Base-by-base conservation (phyloP, 2,888 invertebrate species). In the Nasonia oneida region DNA sequence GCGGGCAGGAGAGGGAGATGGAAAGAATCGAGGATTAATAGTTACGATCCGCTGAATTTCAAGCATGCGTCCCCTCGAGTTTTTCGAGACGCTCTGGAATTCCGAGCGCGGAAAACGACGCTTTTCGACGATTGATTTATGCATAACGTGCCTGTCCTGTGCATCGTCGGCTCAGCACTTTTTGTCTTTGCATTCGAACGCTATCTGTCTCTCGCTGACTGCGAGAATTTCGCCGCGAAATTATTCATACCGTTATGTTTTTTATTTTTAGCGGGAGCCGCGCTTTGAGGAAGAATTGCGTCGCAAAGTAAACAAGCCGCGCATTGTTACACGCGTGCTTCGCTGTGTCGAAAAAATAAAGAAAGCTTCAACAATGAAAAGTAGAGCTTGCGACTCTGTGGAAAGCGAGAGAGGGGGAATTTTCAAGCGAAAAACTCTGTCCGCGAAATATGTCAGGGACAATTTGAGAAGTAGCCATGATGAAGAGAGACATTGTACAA, bases 391-490 rank as follows among this genome's bases (percentile, higher is more conserved):
- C 57, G n/a, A 67, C 23, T 10, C 23, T 5, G 10, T 8, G 8
- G 64, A 64, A 2, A 64, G 23, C 0, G 10, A 29, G 29, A 29
- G 29, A 64, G 23, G 8, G 12, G 29, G 3, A 23, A 5, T 61
- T 61, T 10, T n/a, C n/a, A 57, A 61, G 61, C 61, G 39, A 77
- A 78, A 78, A 78, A 29, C 23, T 47, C 2, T 67, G 57, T 53
- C n/a, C 8, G 23, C 39, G 1, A 67, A 78, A 78, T 78, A 67
- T 78, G 78, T 78, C 64, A 78, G 67, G 78, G 78, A 64, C 67
- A 64, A 64, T 64, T 67, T 47, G 42, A 64, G 39, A 15, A 47
- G 67, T 42, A 64, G 23, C 23, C 64, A 47, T 78, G 33, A 47
- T 78, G 33, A 78, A 67, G 78, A 42, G 23, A 64, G 64, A 42